Percentiles rank a stretch among this genome's conserved stretches.
Evolutionary conservation across 2,797 vertebrate genomes (phyloP).

Genomic region (Lepilemur septentrionalis): DNA sequence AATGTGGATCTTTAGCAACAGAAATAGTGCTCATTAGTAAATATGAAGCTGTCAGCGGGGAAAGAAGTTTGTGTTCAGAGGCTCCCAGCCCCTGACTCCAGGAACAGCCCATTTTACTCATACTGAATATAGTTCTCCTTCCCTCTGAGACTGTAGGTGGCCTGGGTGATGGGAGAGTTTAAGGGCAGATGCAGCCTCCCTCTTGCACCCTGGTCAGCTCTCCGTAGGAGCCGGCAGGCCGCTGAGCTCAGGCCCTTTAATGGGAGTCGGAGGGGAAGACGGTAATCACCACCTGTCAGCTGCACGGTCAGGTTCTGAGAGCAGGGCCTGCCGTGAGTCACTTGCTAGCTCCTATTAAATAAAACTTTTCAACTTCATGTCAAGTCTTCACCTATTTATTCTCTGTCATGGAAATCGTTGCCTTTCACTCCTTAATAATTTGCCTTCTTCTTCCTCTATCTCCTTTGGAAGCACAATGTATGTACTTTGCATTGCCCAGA

Average conservation of each 20-base stretch:
- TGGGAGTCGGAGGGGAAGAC: neutral
- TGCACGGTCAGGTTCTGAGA: neutral
- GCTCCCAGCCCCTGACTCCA: neutral
- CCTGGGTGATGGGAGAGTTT: neutral
- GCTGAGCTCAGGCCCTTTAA: neutral
- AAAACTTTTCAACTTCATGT: neutral
- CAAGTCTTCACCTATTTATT: neutral
- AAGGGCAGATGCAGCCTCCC: neutral
- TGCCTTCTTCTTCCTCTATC: neutral
- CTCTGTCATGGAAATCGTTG: neutral
- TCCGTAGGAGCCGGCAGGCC: neutral
- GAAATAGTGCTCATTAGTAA: rapidly evolving
- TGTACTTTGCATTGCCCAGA: neutral
- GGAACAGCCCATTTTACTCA: neutral
- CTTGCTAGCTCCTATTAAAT: neutral
- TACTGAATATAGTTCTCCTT: neutral
- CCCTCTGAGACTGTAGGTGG: neutral
- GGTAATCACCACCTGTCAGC: neutral
- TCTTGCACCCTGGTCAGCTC: rapidly evolving
- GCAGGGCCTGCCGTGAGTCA: neutral
- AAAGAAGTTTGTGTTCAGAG: neutral
- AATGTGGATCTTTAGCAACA: neutral
- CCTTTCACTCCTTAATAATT: neutral
- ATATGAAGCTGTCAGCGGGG: neutral
- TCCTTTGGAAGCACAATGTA: neutral